Base-by-base conservation (phyloP, 2,113 vertebrate genomes). In the Hippocampus zosterae region DNA sequence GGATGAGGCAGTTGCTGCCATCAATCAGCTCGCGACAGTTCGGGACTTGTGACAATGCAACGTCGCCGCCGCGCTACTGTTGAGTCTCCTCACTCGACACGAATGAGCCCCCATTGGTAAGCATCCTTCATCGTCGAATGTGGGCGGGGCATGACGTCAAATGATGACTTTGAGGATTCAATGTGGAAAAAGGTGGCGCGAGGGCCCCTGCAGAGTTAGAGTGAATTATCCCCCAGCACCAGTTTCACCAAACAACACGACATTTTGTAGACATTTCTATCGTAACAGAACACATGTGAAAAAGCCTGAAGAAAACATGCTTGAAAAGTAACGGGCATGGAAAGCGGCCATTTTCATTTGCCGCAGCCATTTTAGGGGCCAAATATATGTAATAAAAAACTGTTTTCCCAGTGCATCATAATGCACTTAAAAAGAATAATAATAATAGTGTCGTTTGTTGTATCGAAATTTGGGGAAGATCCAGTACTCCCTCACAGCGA, bases 361-460 rank as follows among this genome's bases (percentile, higher is more conserved):
- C 10, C 42, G 13, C 42, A 44, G 33, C 33, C 33, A 37, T 37
- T 37, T 37, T 37, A 2, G 33, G 42, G 42, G 42, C 42, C 42
- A 44, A 44, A 44, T 44, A 44, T 44, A 6, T 37, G 33, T 37
- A 44, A 44, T 44, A 12, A 44, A 13, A 44, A 44, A 44, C 74
- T 66, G 62, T 41, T 59, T 57, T 37, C 40, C 62, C 56, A 25
- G 10, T n/a, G 53, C 63, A 62, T 66, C 50, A 33, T 37, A 67
- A 16, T 16, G 15, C 5, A 29, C 67, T 55, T 55, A 10, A 55
- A 52, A 23, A 55, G 21, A 23, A 53, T 1, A 13, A 50, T 13
- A 13, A 44, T 15, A 19, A 80, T 78, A 68, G 21, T 72, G 68
- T 80, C 63, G 78, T 84, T 87, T 85, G 82, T 85, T 78, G 70